Conservation (phyloP, 2,797 vertebrate genomes). For the Astyanax mexicanus region DNA sequence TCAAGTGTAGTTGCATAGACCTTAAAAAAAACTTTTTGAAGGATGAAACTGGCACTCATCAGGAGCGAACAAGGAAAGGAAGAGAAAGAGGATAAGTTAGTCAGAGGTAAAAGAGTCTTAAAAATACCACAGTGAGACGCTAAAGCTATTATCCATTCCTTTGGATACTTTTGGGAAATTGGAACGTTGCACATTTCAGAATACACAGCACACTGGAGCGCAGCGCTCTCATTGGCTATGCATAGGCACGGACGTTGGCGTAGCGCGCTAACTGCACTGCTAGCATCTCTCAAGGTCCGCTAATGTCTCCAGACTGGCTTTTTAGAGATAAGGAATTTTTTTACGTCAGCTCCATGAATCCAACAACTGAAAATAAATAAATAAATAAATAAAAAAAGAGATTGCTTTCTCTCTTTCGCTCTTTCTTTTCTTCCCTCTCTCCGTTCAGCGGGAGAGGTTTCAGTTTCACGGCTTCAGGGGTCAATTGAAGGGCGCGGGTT, state of each 20-base stretch:
- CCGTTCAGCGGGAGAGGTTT: background rate
- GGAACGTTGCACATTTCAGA: background rate
- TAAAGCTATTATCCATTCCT: slow-evolving; percentile 2
- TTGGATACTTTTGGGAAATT: background rate
- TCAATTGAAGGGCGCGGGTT: slow-evolving; percentile 30
- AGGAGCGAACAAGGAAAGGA: too few species aligned
- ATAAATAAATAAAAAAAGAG: background rate
- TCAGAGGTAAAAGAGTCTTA: too few species aligned
- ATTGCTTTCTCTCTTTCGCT: background rate
- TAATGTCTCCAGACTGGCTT: slow-evolving; percentile 22
- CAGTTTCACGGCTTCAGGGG: slow-evolving; percentile 12
- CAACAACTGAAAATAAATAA: background rate
- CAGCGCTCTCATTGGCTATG: slow-evolving; percentile 18
- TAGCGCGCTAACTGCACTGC: background rate
- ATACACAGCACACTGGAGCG: background rate
- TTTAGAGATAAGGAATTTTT: slow-evolving; percentile 28
- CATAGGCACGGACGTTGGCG: background rate
- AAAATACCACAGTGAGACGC: background rate
- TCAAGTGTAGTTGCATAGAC: too few species aligned
- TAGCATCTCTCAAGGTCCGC: background rate
- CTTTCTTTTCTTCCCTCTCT: too few species aligned
- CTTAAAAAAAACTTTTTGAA: too few species aligned
- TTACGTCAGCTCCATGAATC: slow-evolving; percentile 20
- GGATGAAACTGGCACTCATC: too few species aligned
- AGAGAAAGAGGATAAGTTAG: too few species aligned